Evolutionary conservation across 2,113 vertebrate species (phyloP), one percentile per base, ranked within the genome.

Genomic region (Tetraodon nigroviridis): DNA sequence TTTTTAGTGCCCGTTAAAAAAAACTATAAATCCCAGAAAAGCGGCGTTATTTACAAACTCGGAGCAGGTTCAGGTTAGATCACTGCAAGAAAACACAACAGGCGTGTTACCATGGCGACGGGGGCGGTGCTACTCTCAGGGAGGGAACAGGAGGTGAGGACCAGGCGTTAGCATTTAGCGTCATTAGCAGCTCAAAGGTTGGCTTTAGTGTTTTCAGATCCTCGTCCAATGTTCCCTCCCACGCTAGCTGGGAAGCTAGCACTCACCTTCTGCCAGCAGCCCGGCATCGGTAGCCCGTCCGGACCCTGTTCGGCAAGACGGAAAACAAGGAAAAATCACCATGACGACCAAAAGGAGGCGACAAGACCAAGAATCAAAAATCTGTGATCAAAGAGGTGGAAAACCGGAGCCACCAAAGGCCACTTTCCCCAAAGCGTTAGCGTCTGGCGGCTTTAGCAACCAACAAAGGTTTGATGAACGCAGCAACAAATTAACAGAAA

Each of bases 221-320:
- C 7, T 54, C 3, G 32, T 37, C 32, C 56, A 21, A 61, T 42
- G 21, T 57, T 16, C 21, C 7, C 6, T 58, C 0, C 3, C 69
- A 27, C 24, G 24, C 24, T 8, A 10, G 11, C 2, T 10, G 1
- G 29, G 29, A 32, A 37, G 32, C 32, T 37, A 2, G 2, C 1
- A 10, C 89, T 87, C 90, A 99, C 95, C 94, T 99, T 99, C 89
- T 99, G 97, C 97, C 97, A 99, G 78, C 97, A 99, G 17, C 97
- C 97, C 81, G 97, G 97, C 96, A 99, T 99, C 50, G 97, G 97
- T 90, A 99, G 92, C 84, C 97, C 97, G 89, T 99, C 97, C 0
- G 97, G 96, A 60, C 96, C 97, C 97, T 99, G 87, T 90, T 78
- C 0, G 57, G 44, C 67, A 22, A 70, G 47, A 1, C 54, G 52